Evolutionary conservation across 2,113 vertebrate species (phyloP), one percentile per base, ranked within the genome.

Genomic region (Caranx ignobilis): DNA sequence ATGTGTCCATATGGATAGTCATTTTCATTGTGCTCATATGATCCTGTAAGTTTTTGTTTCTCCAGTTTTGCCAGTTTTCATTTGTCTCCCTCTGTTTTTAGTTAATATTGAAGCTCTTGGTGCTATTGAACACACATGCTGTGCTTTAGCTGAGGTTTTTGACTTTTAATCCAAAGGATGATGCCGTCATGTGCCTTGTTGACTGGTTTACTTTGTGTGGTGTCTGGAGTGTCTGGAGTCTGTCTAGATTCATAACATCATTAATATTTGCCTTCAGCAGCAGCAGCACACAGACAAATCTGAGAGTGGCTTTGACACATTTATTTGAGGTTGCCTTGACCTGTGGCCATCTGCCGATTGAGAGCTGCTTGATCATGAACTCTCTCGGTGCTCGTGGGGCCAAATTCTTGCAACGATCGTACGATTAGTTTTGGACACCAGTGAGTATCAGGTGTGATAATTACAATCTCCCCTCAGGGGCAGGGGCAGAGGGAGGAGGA

Each of bases 401-500:
- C 68, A 71, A 75, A 84, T 71, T 73, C 75, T 85, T 55, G 50
- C 45, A 57, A 83, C 47, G 71, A 60, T 77, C 67, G 21, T 39
- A 39, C 37, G 32, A 76, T 83, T 86, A 41, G 68, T 48, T 82
- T 59, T 74, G 67, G 47, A 71, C 47, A 83, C 37, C 48, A 41
- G 55, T n/a, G n/a, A 71, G 77, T 83, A 87, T 87, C 79, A 85
- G 86, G 86, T 88, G 86, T 74, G 61, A 88, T 82, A 82, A 86
- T 90, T 62, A 76, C 56, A 57, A 54, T 78, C 35, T 65, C 69
- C 50, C 68, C 12, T 16, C 39, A 21, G 39, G 19, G 11, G 2
- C 16, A 11, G 43, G 1, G 3, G n/a, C 12, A 5, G 15, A 35
- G n/a, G 12, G 10, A 3, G 35, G 47, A 1, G 41, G 9, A 50